Percentiles rank a stretch among this genome's conserved stretches.
Evolutionary conservation across 2,888 invertebrate genomes (phyloP).

Genomic region (Lysandra coridon): DNA sequence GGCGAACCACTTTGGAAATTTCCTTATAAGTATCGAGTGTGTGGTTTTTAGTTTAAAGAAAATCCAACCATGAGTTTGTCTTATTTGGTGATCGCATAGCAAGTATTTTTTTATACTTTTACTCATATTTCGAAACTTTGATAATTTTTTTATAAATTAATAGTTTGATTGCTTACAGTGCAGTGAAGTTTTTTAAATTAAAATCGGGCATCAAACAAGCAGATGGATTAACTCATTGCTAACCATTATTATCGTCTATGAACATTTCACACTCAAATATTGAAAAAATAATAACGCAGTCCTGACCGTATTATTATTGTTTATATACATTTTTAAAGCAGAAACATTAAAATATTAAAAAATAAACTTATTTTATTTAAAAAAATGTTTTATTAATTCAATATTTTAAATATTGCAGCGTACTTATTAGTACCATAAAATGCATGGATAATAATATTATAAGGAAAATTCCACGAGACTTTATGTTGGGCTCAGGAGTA

Average conservation of each 20-base stretch:
- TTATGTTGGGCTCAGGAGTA: conserved; percentile 65
- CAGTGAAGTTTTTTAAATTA: not conserved
- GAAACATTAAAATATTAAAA: too few species aligned
- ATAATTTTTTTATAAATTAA: not conserved
- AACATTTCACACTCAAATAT: too few species aligned
- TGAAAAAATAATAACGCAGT: not conserved
- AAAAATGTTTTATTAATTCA: not conserved
- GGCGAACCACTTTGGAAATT: not conserved
- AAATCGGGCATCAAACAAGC: too few species aligned
- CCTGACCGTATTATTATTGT: not conserved
- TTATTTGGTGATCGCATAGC: not conserved
- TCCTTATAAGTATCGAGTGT: not conserved
- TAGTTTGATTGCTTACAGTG: not conserved
- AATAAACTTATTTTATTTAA: not conserved
- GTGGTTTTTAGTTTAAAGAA: not conserved
- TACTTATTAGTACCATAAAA: not conserved
- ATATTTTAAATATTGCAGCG: not conserved
- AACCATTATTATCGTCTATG: not conserved
- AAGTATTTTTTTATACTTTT: not conserved
- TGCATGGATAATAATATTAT: not conserved
- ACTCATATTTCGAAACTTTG: too few species aligned
- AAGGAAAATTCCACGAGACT: conserved; percentile 55
- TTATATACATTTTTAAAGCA: not conserved
- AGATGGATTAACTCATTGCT: not conserved
- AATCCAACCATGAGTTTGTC: not conserved